These are phyloP conservation scores for Baccha elongata DNA, from an alignment of 2,888 invertebrate species.

Conservation along the genomic window DNA sequence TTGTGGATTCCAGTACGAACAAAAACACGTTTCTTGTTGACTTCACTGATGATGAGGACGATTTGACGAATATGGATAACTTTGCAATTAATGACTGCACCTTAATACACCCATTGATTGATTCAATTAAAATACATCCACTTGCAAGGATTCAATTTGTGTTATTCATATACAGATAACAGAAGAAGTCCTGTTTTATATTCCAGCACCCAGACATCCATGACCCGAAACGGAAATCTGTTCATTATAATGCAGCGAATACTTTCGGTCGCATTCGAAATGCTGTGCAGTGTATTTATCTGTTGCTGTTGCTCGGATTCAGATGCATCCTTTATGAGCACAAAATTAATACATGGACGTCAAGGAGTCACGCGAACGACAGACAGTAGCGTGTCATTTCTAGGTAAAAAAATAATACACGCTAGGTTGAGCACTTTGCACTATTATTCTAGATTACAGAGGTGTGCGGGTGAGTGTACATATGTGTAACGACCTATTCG, in stretches of 20 bases:
- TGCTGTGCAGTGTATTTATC: slow-evolving; percentile 16
- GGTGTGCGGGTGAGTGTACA: background rate
- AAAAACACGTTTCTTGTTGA: too few relatives aligned
- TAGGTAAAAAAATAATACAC: background rate
- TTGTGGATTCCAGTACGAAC: too few relatives aligned
- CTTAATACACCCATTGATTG: slow-evolving; percentile 40
- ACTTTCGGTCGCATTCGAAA: slow-evolving; percentile 18
- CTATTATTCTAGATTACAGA: slow-evolving; percentile 58
- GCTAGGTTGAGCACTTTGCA: slow-evolving; percentile 44
- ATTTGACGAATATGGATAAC: slow-evolving; percentile 15
- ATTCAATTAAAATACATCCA: slow-evolving; percentile 59
- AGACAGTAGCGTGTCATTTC: background rate
- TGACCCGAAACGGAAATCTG: slow-evolving; percentile 23
- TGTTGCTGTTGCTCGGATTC: slow-evolving; percentile 37
- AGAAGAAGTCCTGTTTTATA: too few relatives aligned
- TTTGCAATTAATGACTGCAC: slow-evolving; percentile 44
- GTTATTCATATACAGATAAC: too few relatives aligned
- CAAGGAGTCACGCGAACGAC: background rate
- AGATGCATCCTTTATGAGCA: background rate
- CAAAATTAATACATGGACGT: background rate
- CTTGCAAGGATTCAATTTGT: slow-evolving; percentile 51
- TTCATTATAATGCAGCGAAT: slow-evolving; percentile 45
- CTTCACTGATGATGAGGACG: slow-evolving; percentile 1
- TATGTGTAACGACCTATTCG: too few relatives aligned
- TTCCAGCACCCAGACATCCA: too few relatives aligned